Percentiles rank a stretch among this genome's conserved stretches.
Evolutionary conservation across 2,797 vertebrate species (phyloP).

Genomic region (Rhynchotus rufescens): DNA sequence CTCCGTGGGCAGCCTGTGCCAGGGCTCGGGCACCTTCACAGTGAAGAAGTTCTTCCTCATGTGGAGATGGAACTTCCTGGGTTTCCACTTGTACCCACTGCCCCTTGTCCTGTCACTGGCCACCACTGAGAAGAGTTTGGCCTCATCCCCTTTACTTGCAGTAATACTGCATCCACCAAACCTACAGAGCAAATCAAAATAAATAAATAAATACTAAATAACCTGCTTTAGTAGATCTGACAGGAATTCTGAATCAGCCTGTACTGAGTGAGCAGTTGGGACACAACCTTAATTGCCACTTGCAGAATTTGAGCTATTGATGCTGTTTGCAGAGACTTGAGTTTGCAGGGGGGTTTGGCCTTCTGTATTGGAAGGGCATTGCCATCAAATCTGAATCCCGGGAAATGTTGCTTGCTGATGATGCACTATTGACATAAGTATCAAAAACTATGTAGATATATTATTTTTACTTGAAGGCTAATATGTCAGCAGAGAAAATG

Average conservation of each 20-base stretch:
- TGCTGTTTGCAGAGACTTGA: background rate
- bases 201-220: background rate
- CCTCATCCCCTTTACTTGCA: background rate
- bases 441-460: background rate
- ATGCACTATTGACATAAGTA: background rate
- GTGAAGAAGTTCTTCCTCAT: too few relatives aligned
- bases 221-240: background rate
- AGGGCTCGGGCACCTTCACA: too few relatives aligned
- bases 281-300: background rate
- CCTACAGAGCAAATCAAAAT: background rate
- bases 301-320: background rate
- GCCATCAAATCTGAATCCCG: background rate
- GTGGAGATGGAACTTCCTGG: too few relatives aligned
- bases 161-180: background rate
- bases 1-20: too few relatives aligned
- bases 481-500: background rate
- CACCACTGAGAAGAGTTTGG: too few relatives aligned
- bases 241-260: background rate
- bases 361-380: background rate
- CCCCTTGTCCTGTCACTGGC: too few relatives aligned
- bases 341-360: rapidly evolving
- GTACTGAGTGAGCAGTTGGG: slow-evolving; percentile 8
- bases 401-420: background rate
- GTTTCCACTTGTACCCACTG: too few relatives aligned
- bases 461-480: background rate